Percentiles rank a stretch among this genome's conserved stretches.
Evolutionary conservation across 2,888 invertebrate genomes (phyloP).

Genomic region (Clanis bilineata): DNA sequence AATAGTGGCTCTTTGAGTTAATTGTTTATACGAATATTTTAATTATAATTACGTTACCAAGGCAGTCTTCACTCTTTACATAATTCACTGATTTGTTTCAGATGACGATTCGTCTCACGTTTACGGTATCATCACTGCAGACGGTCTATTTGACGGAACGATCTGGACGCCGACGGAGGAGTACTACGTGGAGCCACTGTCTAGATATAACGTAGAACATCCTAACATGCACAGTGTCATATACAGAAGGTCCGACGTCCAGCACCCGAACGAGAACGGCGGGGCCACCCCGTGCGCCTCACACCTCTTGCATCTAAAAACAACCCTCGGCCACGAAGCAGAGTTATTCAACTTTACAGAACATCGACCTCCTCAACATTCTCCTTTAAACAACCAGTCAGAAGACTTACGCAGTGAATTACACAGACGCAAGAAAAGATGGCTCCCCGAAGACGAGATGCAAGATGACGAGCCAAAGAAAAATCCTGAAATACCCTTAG

Average conservation of each 20-base stretch:
- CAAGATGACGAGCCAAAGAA: conserved; percentile 82
- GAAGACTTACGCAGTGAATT: conserved; percentile 67
- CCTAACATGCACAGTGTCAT: conserved; percentile 90
- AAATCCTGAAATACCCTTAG: conserved; percentile 85
- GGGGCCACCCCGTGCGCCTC: conserved; percentile 81
- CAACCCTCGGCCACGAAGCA: conserved; percentile 57
- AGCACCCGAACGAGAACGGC: conserved; percentile 63
- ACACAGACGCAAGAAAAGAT: conserved; percentile 81
- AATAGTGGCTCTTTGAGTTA: conserved; percentile 32
- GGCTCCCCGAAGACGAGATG: conserved; percentile 86
- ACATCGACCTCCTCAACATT: conserved; percentile 49
- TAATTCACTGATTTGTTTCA: conserved; percentile 49
- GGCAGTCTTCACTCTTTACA: neutral
- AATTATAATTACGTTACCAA: neutral
- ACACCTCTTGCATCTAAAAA: conserved; percentile 81
- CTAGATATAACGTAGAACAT: conserved; percentile 83
- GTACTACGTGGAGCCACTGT: conserved; percentile 92
- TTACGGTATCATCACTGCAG: conserved; percentile 92
- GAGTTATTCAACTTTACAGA: conserved; percentile 70
- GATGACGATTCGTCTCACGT: conserved; percentile 92
- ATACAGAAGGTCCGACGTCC: conserved; percentile 91
- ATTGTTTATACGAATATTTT: conserved; percentile 23
- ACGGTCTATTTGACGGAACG: conserved; percentile 95
- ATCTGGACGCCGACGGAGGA: conserved; percentile 90
- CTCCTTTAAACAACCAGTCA: conserved; percentile 53